phyloP scores from a whole-genome alignment of 2,113 vertebrate species.

The Coreoperca whiteheadi region DNA sequence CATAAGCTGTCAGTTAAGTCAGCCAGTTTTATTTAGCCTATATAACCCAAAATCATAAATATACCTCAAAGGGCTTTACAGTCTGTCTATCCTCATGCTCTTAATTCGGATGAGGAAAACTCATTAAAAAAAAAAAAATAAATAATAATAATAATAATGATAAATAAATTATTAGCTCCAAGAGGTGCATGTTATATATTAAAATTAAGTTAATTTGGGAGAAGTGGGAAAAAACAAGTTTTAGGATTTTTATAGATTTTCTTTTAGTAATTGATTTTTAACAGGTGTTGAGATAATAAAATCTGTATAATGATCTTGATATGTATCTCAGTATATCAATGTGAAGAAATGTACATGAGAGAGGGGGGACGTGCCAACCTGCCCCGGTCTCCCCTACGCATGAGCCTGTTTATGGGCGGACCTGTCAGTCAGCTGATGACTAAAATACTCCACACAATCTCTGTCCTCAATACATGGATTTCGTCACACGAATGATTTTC shows the following conservation, averaged over 20 bases:
- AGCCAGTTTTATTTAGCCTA: not conserved
- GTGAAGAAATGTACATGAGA: not conserved
- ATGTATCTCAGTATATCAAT: conserved; percentile 4
- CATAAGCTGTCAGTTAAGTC: not conserved
- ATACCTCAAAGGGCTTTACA: not conserved
- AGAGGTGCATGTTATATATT: not conserved
- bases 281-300: not conserved
- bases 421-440: conserved; percentile 72
- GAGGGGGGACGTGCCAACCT: conserved; percentile 8
- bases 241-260: fast-evolving
- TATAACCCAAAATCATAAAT: not conserved
- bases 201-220: not conserved
- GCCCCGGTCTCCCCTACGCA: conserved; percentile 25
- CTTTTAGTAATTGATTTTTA: too few relatives aligned
- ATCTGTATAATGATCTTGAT: not conserved
- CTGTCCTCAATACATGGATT: conserved; percentile 52
- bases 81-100: not conserved
- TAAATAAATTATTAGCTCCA: not conserved
- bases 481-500: conserved; percentile 58
- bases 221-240: not conserved
- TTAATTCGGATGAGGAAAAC: not conserved
- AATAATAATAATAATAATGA: not conserved
- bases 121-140: not conserved
- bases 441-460: conserved; percentile 62
- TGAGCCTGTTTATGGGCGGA: conserved; percentile 58